Evolutionary conservation across 2,113 vertebrate genomes (phyloP).

Genomic region (Myotis davidii): DNA sequence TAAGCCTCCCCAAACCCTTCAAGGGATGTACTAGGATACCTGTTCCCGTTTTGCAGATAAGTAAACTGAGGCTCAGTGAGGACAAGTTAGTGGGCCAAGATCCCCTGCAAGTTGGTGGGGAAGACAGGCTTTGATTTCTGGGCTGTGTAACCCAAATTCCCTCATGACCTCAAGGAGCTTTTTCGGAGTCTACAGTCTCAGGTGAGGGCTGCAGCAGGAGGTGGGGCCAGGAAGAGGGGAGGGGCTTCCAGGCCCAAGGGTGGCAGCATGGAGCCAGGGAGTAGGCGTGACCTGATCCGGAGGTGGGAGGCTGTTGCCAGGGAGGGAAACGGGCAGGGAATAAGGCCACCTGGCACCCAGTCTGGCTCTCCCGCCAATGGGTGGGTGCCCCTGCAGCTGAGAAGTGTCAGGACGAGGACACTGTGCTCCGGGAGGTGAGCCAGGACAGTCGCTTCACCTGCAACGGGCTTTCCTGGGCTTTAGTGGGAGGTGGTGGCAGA

Average conservation of each 20-base stretch:
- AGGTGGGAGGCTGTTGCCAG: background rate
- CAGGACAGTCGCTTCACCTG: background rate
- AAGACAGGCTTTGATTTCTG: background rate
- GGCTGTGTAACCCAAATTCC: background rate
- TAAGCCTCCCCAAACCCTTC: background rate
- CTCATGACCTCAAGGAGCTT: background rate
- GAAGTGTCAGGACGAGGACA: background rate
- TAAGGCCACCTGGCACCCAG: background rate
- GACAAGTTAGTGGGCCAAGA: background rate
- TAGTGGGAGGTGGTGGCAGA: background rate
- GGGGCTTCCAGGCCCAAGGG: background rate
- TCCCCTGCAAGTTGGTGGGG: background rate
- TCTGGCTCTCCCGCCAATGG: background rate
- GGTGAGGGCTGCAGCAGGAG: background rate
- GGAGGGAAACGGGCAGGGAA: background rate
- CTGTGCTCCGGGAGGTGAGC: background rate
- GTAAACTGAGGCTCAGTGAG: background rate
- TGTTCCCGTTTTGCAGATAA: background rate
- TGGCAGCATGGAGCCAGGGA: background rate
- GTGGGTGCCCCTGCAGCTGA: background rate
- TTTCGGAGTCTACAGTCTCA: background rate
- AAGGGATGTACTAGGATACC: background rate
- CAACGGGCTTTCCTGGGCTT: background rate
- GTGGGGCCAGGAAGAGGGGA: background rate
- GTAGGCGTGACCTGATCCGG: background rate